Percentiles rank a stretch among this genome's conserved stretches.
Evolutionary conservation across 1,140 invertebrate genomes (phyloP).

Genomic region (Dendrolimus punctatus): DNA sequence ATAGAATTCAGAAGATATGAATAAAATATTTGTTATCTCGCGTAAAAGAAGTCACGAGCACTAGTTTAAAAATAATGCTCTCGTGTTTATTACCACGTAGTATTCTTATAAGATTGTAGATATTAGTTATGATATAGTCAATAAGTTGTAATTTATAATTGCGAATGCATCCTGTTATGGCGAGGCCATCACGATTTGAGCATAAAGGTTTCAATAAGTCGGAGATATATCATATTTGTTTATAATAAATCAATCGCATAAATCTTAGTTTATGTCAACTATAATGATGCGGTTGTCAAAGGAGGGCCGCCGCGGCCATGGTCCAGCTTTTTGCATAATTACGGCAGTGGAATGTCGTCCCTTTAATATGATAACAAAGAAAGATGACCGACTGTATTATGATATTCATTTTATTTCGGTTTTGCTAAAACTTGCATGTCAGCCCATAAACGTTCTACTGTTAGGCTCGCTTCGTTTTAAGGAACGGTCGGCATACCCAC

Average conservation of each 20-base stretch:
- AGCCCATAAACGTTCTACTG: neutral
- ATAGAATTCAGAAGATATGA: no score
- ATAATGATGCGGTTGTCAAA: slow-evolving; percentile 67
- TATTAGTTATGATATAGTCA: no score
- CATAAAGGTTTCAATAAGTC: neutral
- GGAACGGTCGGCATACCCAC: no score
- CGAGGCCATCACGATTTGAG: no score
- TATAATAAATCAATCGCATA: slow-evolving; percentile 62
- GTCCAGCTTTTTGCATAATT: slow-evolving; percentile 70
- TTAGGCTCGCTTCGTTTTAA: no score
- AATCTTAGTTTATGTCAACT: slow-evolving; percentile 67
- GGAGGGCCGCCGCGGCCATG: slow-evolving; percentile 49
- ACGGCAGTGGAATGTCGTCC: slow-evolving; percentile 58
- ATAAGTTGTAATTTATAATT: no score
- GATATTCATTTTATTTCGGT: slow-evolving; percentile 52
- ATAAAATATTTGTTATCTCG: no score
- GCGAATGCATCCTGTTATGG: no score
- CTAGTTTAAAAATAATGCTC: no score
- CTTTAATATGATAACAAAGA: slow-evolving; percentile 68
- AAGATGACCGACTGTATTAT: slow-evolving; percentile 62
- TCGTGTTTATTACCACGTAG: no score
- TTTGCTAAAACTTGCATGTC: slow-evolving; percentile 1
- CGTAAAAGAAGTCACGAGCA: no score
- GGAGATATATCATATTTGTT: slow-evolving; percentile 56
- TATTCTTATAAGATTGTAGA: no score